Evolutionary conservation across 2,797 vertebrate genomes (phyloP).

Genomic region (Phrynocephalus guinanensis): DNA sequence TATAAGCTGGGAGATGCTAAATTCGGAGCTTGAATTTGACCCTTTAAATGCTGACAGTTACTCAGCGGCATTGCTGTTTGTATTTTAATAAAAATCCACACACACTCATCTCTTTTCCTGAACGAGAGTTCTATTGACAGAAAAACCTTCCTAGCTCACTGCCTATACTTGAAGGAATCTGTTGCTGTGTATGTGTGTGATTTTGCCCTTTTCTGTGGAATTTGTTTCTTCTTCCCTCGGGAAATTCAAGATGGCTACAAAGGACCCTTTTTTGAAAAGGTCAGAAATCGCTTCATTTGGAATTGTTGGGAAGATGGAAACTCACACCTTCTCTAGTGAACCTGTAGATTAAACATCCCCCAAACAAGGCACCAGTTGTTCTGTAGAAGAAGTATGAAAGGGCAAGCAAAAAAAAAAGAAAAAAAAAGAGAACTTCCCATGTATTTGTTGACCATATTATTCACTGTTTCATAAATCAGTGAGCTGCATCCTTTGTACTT

Average conservation of each 20-base stretch:
- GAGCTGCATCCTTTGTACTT: too few species aligned
- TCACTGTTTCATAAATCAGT: not conserved
- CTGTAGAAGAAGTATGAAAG: too few species aligned
- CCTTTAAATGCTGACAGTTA: conserved; percentile 35
- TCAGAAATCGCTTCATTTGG: not conserved
- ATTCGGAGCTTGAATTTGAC: conserved; percentile 11
- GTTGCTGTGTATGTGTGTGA: not conserved
- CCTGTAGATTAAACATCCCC: not conserved
- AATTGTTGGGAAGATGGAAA: not conserved
- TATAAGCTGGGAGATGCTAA: conserved; percentile 3
- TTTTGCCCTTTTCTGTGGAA: not conserved
- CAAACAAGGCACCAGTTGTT: too few species aligned
- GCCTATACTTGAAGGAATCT: rapidly evolving
- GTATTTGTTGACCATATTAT: not conserved
- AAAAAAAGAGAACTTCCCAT: not conserved
- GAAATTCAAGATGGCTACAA: rapidly evolving
- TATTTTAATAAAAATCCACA: not conserved
- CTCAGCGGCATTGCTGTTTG: not conserved
- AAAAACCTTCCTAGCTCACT: conserved; percentile 25
- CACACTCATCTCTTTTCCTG: not conserved
- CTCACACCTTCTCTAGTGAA: conserved; percentile 9
- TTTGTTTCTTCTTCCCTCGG: not conserved
- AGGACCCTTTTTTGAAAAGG: not conserved
- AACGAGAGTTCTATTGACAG: not conserved
- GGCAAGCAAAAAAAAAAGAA: too few species aligned